phyloP scores from a whole-genome alignment of 2,797 vertebrate genomes.

The Hippopotamyrus pictus region DNA sequence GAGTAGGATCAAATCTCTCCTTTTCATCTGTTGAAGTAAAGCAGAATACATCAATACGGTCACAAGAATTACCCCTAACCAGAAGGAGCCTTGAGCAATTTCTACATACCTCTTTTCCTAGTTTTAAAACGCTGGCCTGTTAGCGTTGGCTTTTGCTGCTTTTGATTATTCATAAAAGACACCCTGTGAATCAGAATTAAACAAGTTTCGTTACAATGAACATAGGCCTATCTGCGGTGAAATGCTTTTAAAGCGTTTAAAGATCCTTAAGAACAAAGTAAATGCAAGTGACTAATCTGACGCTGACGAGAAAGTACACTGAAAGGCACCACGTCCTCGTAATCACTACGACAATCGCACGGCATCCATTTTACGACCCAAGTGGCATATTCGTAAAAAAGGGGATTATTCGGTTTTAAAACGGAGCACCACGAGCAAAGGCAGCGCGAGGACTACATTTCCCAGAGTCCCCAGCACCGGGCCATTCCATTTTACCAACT shows the following conservation, averaged over 20 bases:
- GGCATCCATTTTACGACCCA: not conserved
- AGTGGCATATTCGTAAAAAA: not conserved
- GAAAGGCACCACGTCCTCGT: not conserved
- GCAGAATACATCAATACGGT: not conserved
- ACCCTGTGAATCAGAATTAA: conserved; percentile 56
- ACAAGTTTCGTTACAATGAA: not conserved
- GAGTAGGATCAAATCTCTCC: conserved; percentile 98
- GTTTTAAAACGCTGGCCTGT: conserved; percentile 99
- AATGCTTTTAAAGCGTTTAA: not conserved
- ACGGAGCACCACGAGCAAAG: not conserved
- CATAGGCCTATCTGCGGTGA: not conserved
- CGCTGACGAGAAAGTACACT: not conserved
- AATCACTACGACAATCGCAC: not conserved
- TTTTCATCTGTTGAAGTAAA: conserved; percentile 82
- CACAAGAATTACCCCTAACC: not conserved
- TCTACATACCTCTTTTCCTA: conserved; percentile 86
- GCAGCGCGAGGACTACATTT: not conserved
- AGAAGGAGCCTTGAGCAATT: not conserved
- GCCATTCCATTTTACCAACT: not conserved
- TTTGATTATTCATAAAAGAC: conserved; percentile 99
- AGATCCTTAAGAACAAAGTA: not conserved
- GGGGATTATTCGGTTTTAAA: not conserved
- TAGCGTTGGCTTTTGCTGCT: conserved; percentile 99
- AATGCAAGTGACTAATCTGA: not conserved
- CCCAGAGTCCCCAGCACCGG: conserved; percentile 9